phyloP scores from a whole-genome alignment of 2,113 vertebrate genomes.

The Triplophysa dalaica region DNA sequence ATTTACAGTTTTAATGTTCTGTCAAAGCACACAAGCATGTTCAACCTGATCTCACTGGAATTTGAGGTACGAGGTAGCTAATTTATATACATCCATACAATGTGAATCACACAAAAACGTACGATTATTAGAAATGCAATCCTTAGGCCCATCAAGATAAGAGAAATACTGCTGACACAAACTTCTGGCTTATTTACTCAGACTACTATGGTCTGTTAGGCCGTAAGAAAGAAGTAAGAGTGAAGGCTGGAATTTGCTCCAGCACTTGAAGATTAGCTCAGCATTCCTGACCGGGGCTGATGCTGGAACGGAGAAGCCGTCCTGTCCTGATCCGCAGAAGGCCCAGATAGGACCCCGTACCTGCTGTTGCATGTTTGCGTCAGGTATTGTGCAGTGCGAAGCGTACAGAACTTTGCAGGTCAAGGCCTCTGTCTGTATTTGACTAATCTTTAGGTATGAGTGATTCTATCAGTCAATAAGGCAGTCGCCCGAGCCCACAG shows the following conservation, averaged over 20 bases:
- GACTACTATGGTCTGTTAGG: not conserved
- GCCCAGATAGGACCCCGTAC: constrained; percentile 40
- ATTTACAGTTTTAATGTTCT: not conserved
- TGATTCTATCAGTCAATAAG: constrained; percentile 67
- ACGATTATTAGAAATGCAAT: too few relatives aligned
- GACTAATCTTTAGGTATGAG: constrained; percentile 62
- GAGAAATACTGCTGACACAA: not conserved
- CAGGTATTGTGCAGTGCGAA: constrained; percentile 37
- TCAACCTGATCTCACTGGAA: too few relatives aligned
- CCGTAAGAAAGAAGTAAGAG: constrained; percentile 16
- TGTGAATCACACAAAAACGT: too few relatives aligned
- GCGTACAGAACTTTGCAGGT: constrained; percentile 50
- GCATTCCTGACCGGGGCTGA: constrained; percentile 56
- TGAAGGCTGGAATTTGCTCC: constrained; percentile 53
- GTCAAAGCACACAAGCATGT: not conserved
- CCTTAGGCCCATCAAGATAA: not conserved
- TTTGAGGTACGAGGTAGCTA: too few relatives aligned
- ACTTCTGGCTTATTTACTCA: constrained; percentile 14
- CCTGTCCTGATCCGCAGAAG: constrained; percentile 14
- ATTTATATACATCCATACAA: too few relatives aligned
- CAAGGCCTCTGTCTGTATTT: constrained; percentile 51
- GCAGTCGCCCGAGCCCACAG: constrained; percentile 53
- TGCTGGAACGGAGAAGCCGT: constrained; percentile 29
- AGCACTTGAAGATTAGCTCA: constrained; percentile 67
- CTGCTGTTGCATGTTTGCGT: constrained; percentile 56